Evolutionary conservation across 2,797 vertebrate genomes (phyloP).

Genomic region (Sebastes oblongus): DNA sequence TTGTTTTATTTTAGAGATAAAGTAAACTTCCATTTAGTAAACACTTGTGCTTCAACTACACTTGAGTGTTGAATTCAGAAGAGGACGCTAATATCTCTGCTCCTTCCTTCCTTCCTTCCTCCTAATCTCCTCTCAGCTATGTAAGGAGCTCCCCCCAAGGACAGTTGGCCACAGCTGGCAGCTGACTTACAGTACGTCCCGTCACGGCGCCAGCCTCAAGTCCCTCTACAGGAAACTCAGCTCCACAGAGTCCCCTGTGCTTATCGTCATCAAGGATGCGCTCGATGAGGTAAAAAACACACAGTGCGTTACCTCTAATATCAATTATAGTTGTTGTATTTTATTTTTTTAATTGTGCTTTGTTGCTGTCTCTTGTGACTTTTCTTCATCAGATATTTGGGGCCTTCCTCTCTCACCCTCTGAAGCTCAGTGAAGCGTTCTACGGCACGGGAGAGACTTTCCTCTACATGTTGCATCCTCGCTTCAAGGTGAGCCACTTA

Average conservation of each 20-base stretch:
- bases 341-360: background rate
- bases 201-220: conserved; percentile 84
- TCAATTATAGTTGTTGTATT: background rate
- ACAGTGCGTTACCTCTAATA: background rate
- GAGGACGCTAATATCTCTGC: background rate
- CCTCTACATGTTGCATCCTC: conserved; percentile 85
- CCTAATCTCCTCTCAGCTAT: conserved; percentile 67
- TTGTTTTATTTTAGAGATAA: background rate
- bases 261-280: conserved; percentile 83
- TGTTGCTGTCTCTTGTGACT: background rate
- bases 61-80: background rate
- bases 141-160: conserved; percentile 79
- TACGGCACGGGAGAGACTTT: conserved; percentile 88
- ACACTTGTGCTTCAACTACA: background rate
- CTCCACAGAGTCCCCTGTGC: conserved; percentile 75
- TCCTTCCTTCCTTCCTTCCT: background rate
- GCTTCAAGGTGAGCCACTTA: conserved; percentile 78
- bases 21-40: background rate
- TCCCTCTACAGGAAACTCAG: conserved; percentile 84
- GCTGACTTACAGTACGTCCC: conserved; percentile 80
- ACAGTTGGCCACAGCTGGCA: conserved; percentile 79
- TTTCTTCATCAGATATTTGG: conserved; percentile 80
- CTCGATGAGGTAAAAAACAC: conserved; percentile 75
- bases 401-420: conserved; percentile 83
- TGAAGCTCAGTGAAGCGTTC: conserved; percentile 82